These are phyloP conservation scores for Arrhopalites spinosus DNA, from an alignment of 2,888 invertebrate genomes.

Conservation along the genomic window DNA sequence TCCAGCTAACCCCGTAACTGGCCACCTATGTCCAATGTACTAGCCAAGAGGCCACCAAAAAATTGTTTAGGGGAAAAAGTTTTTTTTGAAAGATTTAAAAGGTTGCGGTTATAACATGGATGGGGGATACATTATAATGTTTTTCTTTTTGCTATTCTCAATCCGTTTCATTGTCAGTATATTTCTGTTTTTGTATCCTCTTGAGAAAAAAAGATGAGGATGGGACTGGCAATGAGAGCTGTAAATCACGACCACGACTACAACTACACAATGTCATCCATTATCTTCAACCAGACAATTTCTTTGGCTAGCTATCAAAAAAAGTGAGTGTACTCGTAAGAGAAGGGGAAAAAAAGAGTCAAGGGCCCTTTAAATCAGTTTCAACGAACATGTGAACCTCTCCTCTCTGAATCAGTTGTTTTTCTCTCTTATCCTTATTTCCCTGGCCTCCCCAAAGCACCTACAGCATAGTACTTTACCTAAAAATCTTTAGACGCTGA, in stretches of 20 bases:
- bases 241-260: constrained; percentile 5
- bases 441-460: constrained; percentile 4
- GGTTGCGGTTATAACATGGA: too few relatives aligned
- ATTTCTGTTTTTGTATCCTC: background rate
- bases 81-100: too few relatives aligned
- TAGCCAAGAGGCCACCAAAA: too few relatives aligned
- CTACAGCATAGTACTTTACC: background rate
- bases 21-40: too few relatives aligned
- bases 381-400: too few relatives aligned
- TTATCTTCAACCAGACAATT: constrained; percentile 13
- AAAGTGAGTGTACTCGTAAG: too few relatives aligned
- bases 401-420: background rate
- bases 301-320: constrained; percentile 15
- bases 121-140: too few relatives aligned
- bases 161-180: background rate
- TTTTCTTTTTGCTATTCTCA: background rate
- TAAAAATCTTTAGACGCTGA: background rate
- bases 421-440: background rate
- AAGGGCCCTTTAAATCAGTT: background rate
- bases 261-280: background rate
- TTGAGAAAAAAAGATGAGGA: background rate
- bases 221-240: constrained; percentile 1
- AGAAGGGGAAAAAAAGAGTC: background rate
- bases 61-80: too few relatives aligned
- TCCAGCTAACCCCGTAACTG: too few relatives aligned